These are phyloP conservation scores for Rhizoglyphus robini DNA, from an alignment of 1,140 invertebrate species.

Conservation along the genomic window DNA sequence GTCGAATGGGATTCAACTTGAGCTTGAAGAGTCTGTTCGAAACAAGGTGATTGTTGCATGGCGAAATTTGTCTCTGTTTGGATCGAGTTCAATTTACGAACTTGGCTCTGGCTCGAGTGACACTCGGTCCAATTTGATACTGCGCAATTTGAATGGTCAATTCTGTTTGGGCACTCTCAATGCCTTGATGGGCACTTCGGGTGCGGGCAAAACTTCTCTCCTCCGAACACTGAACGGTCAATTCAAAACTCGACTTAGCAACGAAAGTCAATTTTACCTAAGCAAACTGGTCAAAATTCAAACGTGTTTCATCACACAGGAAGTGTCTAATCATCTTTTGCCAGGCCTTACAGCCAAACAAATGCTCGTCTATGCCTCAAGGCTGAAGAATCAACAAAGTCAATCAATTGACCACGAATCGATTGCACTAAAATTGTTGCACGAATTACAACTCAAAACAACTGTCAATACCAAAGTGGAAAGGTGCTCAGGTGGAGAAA, in stretches of 20 bases:
- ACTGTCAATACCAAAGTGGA: constrained; percentile 2
- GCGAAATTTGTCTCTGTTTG: not conserved
- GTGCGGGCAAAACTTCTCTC: not conserved
- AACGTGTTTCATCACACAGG: not conserved
- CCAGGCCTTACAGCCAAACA: not conserved
- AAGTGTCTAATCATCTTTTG: not conserved
- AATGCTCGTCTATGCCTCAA: not conserved
- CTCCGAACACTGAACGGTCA: not conserved
- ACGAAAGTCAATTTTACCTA: not conserved
- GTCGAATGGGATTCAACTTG: too few relatives aligned
- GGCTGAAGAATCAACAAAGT: not conserved
- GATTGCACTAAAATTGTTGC: not conserved
- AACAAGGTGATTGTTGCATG: not conserved
- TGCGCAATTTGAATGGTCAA: not conserved
- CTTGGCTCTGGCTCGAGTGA: not conserved
- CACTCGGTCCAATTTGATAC: not conserved
- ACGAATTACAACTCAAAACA: not conserved
- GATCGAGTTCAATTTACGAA: not conserved
- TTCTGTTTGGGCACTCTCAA: not conserved
- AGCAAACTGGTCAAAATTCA: not conserved
- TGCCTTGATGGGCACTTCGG: constrained; percentile 1
- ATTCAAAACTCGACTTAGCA: not conserved
- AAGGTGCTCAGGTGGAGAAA: constrained; percentile 55
- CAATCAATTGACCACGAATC: constrained; percentile 7
- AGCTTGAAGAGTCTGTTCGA: too few relatives aligned